Evolutionary conservation across 2,888 invertebrate species (phyloP), one percentile per base, ranked within the genome.

Genomic region (Acrobasis consociella): DNA sequence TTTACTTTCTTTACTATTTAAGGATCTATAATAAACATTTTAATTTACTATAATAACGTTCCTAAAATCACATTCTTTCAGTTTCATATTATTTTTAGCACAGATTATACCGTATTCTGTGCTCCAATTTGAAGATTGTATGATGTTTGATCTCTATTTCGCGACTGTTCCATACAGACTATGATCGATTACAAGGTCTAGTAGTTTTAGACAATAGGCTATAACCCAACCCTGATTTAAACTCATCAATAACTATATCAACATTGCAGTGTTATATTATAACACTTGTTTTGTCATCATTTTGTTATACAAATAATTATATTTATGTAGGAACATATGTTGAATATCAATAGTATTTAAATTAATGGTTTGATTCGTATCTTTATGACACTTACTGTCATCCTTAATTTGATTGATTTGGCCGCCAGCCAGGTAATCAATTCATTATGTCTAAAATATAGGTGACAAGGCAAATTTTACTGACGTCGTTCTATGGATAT

Each of bases 161-260:
- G 13, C 22, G 42, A 56, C 56, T 56, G 55, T 39, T 55, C 15
- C 17, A 42, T 13, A 42, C n/a, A 11, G 11, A 31, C 5, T n/a
- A 17, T n/a, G 7, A n/a, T 42, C 11, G 17, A 22, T 42, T 56
- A 74, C 67, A 75, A 66, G 73, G 77, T 82, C 76, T 71, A 69
- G 60, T 80, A 69, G 59, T 51, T 65, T 67, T 39, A 68, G 69
- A 83, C 82, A 83, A 82, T 81, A 46, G 72, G 58, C 59, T 37
- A 61, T 58, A 63, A 67, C 69, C 69, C 60, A 69, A 63, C 67
- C 70, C 66, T 42, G 22, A 49, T 46, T 49, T 56, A 17, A 13
- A 1, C 56, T 17, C 13, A 39, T 42, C 39, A 56, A 37, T 49
- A 46, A 42, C 42, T 42, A 42, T 42, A 13, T 13, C 46, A 13